Conservation (phyloP, 2,888 invertebrate species). For the Mesoligia furuncula region DNA sequence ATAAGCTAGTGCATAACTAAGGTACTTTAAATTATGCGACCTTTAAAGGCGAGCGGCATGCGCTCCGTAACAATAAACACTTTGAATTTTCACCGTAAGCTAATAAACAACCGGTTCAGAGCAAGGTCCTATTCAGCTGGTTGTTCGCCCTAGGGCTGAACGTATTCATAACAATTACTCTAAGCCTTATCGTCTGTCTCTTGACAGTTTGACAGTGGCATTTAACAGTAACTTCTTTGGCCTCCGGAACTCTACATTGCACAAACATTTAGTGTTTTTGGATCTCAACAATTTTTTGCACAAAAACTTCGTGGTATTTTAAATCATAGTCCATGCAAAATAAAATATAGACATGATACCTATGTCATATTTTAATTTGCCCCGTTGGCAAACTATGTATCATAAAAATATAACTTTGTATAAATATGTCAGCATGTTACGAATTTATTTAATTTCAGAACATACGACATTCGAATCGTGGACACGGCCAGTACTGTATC, state of each 20-base stretch:
- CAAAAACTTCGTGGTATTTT: not conserved
- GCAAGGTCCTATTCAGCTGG: slow-evolving; percentile 59
- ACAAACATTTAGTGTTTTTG: not conserved
- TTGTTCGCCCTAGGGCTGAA: slow-evolving; percentile 37
- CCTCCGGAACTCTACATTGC: slow-evolving; percentile 8
- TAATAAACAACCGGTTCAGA: slow-evolving; percentile 61
- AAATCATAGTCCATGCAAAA: not conserved
- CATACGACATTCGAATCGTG: slow-evolving; percentile 32
- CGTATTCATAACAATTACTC: slow-evolving; percentile 61
- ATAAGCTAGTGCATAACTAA: slow-evolving; percentile 31
- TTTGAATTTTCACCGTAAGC: slow-evolving; percentile 60
- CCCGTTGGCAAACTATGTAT: slow-evolving; percentile 35
- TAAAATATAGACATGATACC: not conserved
- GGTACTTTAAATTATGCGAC: slow-evolving; percentile 65
- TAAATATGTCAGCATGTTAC: slow-evolving; percentile 54
- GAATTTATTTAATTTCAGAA: slow-evolving; percentile 53
- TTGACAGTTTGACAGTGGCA: slow-evolving; percentile 33
- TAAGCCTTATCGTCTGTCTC: slow-evolving; percentile 27
- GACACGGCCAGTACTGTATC: slow-evolving; percentile 38
- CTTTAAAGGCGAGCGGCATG: slow-evolving; percentile 74
- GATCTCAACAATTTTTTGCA: not conserved
- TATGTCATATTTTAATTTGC: slow-evolving; percentile 29
- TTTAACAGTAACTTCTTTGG: slow-evolving; percentile 26
- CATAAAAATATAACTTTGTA: slow-evolving; percentile 43
- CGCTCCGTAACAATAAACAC: slow-evolving; percentile 64